These are phyloP conservation scores for Lindbergichthys nudifrons DNA, from an alignment of 2,797 vertebrate genomes.

Conservation along the genomic window DNA sequence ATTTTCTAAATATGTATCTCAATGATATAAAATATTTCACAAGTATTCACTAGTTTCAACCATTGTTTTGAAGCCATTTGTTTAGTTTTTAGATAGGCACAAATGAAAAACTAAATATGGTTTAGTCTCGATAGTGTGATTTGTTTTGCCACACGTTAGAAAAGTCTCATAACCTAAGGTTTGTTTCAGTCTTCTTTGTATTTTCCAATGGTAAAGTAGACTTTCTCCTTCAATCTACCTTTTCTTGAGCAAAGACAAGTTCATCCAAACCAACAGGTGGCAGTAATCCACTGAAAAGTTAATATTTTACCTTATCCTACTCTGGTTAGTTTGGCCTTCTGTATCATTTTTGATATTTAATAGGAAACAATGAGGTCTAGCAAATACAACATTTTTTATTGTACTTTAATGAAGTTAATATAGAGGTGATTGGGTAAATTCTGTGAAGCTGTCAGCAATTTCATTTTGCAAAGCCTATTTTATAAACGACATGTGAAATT, in stretches of 20 bases:
- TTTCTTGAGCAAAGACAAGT: background rate
- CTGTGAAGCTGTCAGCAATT: background rate
- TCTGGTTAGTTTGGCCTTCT: background rate
- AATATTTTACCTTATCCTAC: background rate
- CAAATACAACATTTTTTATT: too few relatives aligned
- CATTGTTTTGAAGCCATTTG: background rate
- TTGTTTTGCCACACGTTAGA: background rate
- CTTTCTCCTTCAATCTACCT: background rate
- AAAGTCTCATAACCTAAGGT: background rate
- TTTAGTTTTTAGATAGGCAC: background rate
- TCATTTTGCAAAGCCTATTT: background rate
- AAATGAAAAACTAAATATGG: background rate
- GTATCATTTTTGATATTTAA: background rate
- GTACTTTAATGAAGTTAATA: too few relatives aligned
- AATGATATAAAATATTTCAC: background rate
- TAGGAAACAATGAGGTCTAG: too few relatives aligned
- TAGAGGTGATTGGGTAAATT: background rate
- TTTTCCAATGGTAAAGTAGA: background rate
- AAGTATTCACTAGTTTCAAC: background rate
- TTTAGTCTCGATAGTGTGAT: background rate
- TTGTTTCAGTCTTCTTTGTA: background rate
- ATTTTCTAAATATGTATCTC: background rate
- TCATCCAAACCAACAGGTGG: constrained; percentile 5
- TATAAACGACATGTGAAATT: background rate
- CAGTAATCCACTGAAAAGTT: background rate